Evolutionary conservation across 2,888 invertebrate genomes (phyloP), one percentile per base, ranked within the genome.

Genomic region (Automeris io): DNA sequence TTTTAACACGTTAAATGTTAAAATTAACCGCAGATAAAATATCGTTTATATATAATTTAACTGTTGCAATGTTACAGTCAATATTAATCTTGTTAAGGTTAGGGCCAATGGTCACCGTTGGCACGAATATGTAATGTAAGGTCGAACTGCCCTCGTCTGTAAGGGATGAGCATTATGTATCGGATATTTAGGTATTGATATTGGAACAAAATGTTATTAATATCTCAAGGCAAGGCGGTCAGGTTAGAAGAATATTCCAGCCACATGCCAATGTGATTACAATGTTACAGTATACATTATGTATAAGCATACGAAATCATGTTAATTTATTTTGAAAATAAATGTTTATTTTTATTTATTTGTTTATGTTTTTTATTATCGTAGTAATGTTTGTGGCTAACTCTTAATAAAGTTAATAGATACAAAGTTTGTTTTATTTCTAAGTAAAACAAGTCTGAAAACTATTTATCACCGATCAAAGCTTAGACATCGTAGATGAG

Each of bases 281-380:
- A 60, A 57, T 51, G 47, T 61, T 60, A 53, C 61, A 64, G 54
- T 63, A 54, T 59, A 52, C 45, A 43, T 47, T 44, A 51, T 49
- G 39, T 49, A 39, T 51, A 59, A 57, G 52, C 47, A 61, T 49
- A 55, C 50, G 41, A 46, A 52, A 66, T 61, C 61, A 51, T 68
- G 61, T 71, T 70, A 70, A 71, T 71, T 72, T 72, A 71, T 70
- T 71, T 64, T 61, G 46, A 65, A 62, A 64, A 66, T 67, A 65
- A 58, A 60, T 43, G 45, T 44, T 54, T 61, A 60, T 66, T 63
- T 66, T 66, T 64, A 58, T 61, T 59, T 57, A 47, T 57, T 54
- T 54, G 45, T 47, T 50, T 51, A 40, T 51, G 49, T 41, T 51
- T 42, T 50, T 47, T 34, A 41, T 50, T 51, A n/a, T n/a, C n/a